A percentile compares a stretch with the other conserved stretches of the same genome.
phyloP scores from a whole-genome alignment of 2,888 invertebrate genomes.

The Epinotia brunnichana region DNA sequence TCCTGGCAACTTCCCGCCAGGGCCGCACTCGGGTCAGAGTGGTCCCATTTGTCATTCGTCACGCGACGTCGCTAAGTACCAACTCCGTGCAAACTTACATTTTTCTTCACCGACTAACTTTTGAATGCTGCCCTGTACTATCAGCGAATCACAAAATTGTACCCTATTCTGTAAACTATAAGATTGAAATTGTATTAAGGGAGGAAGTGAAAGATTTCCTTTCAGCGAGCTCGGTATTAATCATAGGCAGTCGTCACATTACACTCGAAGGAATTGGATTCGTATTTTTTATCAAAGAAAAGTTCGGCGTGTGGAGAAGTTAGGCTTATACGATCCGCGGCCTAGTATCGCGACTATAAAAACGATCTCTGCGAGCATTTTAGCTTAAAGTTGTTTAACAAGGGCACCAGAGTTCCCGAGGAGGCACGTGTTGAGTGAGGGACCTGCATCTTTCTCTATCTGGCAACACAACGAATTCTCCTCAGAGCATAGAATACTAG shows the following conservation, averaged over 20 bases:
- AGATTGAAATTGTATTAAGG: neutral
- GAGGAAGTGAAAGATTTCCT: slow-evolving; percentile 13
- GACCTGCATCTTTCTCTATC: too few relatives aligned
- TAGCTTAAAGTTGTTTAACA: too few relatives aligned
- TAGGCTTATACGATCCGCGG: too few relatives aligned
- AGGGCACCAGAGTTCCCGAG: too few relatives aligned
- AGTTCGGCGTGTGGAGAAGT: too few relatives aligned
- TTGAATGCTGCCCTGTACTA: slow-evolving; percentile 38
- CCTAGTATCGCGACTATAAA: too few relatives aligned
- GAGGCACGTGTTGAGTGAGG: too few relatives aligned
- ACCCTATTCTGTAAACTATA: neutral
- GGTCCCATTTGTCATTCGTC: slow-evolving; percentile 73
- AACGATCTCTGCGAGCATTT: too few relatives aligned
- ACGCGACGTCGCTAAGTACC: slow-evolving; percentile 71
- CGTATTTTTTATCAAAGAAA: slow-evolving; percentile 27
- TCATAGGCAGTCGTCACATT: slow-evolving; percentile 40
- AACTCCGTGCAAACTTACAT: slow-evolving; percentile 67
- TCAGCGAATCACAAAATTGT: neutral
- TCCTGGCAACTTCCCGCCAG: slow-evolving; percentile 50
- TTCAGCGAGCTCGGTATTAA: slow-evolving; percentile 30
- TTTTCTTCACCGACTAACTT: slow-evolving; percentile 63
- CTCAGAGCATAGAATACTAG: too few relatives aligned
- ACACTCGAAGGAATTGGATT: slow-evolving; percentile 23
- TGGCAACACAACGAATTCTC: too few relatives aligned
- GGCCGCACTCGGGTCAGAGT: slow-evolving; percentile 52